Conservation (phyloP, 2,888 invertebrate species). For the Halictus quadricinctus region DNA sequence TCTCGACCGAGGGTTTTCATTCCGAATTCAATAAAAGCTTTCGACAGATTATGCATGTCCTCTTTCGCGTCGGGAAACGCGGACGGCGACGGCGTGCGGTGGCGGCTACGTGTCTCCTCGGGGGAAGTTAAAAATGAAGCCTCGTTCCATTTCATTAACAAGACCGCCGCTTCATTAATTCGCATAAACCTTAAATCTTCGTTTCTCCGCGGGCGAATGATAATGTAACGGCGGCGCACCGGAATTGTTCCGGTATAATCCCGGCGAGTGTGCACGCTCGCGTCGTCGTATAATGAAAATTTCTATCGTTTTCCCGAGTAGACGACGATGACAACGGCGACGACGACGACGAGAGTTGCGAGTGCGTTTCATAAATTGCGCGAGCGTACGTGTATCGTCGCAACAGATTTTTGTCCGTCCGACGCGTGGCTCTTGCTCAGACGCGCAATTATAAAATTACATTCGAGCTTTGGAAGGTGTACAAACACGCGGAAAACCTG, state of each 20-base stretch:
- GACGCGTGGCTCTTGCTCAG: neutral
- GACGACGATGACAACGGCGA: neutral
- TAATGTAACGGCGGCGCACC: neutral
- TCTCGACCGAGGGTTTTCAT: slow-evolving; percentile 59
- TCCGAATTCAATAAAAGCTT: slow-evolving; percentile 67
- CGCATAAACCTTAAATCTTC: neutral
- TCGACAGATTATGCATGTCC: slow-evolving; percentile 64
- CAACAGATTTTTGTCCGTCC: neutral
- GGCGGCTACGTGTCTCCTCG: slow-evolving; percentile 3
- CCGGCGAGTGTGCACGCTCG: neutral
- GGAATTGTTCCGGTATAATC: neutral
- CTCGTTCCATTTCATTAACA: slow-evolving; percentile 33
- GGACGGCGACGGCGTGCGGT: neutral
- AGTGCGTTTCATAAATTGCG: neutral
- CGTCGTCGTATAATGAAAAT: neutral
- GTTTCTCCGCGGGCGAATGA: neutral
- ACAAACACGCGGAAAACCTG: neutral
- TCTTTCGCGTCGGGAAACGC: slow-evolving; percentile 34
- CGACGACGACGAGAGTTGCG: too few species aligned
- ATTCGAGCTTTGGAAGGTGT: neutral
- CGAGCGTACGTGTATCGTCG: neutral
- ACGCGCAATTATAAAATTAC: neutral
- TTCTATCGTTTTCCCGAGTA: neutral
- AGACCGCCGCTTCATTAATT: slow-evolving; percentile 2
- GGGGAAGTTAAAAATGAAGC: slow-evolving; percentile 17